A percentile compares a stretch with the other conserved stretches of the same genome.
phyloP scores from a whole-genome alignment of 2,888 invertebrate genomes.

The Caenorhabditis doughertyi region DNA sequence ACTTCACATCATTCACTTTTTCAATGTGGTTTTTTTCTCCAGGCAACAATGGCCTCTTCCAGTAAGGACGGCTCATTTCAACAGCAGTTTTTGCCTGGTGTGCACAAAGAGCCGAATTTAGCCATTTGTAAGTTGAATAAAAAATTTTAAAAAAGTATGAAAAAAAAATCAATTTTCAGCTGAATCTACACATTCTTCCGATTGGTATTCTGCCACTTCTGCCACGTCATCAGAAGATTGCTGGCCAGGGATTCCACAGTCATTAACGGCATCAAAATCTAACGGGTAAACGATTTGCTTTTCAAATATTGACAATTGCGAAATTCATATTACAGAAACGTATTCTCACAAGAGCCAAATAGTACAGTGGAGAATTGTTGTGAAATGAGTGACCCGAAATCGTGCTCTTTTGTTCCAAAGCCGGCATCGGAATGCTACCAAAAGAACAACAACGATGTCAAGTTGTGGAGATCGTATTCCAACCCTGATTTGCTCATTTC shows the following conservation, averaged over 20 bases:
- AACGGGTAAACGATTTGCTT: constrained; percentile 13
- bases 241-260: constrained; percentile 9
- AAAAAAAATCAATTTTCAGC: constrained; percentile 11
- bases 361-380: not conserved
- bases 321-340: not conserved
- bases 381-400: constrained; percentile 34
- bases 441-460: not conserved
- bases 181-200: constrained; percentile 23
- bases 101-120: constrained; percentile 42
- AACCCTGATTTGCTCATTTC: constrained; percentile 49
- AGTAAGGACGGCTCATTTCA: constrained; percentile 26
- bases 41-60: constrained; percentile 43
- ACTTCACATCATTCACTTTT: constrained; percentile 9
- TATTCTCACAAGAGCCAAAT: not conserved
- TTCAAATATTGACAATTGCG: not conserved
- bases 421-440: not conserved
- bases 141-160: not conserved
- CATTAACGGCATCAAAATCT: constrained; percentile 1
- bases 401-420: constrained; percentile 38
- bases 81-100: constrained; percentile 36
- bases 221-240: constrained; percentile 25
- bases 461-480: constrained; percentile 37
- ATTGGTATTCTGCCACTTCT: constrained; percentile 36
- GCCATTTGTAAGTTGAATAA: constrained; percentile 42
- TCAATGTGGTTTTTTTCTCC: constrained; percentile 11